These are phyloP conservation scores for Drosophila subquinaria DNA, from an alignment of 2,888 invertebrate genomes.

Conservation along the genomic window DNA sequence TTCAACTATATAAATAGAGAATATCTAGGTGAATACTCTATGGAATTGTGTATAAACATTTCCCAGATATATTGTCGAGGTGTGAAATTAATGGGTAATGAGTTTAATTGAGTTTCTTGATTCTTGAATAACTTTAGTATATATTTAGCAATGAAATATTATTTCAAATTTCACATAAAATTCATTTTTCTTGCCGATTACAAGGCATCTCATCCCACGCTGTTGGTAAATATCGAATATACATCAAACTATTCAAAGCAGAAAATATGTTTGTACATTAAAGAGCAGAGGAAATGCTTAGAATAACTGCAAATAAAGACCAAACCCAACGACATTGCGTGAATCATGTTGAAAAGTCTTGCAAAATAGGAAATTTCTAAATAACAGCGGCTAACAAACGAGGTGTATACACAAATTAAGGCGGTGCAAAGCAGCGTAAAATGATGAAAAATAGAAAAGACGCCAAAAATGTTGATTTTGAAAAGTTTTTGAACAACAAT, in stretches of 20 bases:
- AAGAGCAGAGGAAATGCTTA: slow-evolving; percentile 31
- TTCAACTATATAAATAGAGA: slow-evolving; percentile 16
- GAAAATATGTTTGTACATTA: not conserved
- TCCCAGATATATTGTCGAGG: not conserved
- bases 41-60: not conserved
- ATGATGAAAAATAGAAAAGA: slow-evolving; percentile 39
- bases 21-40: slow-evolving; percentile 6
- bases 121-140: not conserved
- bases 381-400: slow-evolving; percentile 32
- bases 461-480: slow-evolving; percentile 30
- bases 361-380: slow-evolving; percentile 63
- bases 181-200: not conserved
- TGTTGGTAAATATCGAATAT: slow-evolving; percentile 10
- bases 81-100: slow-evolving; percentile 4
- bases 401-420: slow-evolving; percentile 55
- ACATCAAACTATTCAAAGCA: slow-evolving; percentile 8
- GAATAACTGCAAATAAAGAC: slow-evolving; percentile 25
- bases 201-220: not conserved
- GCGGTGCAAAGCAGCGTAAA: slow-evolving; percentile 60
- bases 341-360: slow-evolving; percentile 36
- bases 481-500: slow-evolving; percentile 21
- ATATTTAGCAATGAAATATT: not conserved
- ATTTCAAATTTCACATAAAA: not conserved
- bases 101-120: slow-evolving; percentile 1
- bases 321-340: slow-evolving; percentile 1